Evolutionary conservation across 30 jellyfish, hydroid and myxozoan species (phyloP), one percentile per base, ranked within the genome.

Genomic region (Pseudorhiza aurosa): DNA sequence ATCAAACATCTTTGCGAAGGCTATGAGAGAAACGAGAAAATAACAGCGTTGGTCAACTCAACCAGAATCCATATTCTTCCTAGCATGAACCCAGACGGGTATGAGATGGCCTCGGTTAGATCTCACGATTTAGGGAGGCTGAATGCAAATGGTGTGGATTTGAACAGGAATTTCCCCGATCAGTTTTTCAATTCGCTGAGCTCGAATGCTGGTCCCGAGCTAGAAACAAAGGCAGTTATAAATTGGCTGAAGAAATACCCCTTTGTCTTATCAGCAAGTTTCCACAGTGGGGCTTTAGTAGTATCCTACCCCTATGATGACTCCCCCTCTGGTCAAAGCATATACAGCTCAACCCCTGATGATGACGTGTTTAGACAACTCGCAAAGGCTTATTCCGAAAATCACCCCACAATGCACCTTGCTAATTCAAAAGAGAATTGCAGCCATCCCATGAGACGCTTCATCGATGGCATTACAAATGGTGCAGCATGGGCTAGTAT

Each of bases 401-500:
- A 84, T 72, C 99, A 95, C 77, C 99, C 99, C 75, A 81, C 93
- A 31, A 95, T 95, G 97, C 99, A 95, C 72, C 69, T 87, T 19
- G 97, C 97, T 1, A 95, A 88, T 59, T 88, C 99, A 15, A 95
- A 88, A 65, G 97, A 75, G 77, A 88, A 95, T 46, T 95, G 99
- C 70, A 60, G 90, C 42, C 90, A 81, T 22, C 95, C 97, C n/a
- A 40, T 83, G 65, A 73, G 72, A 21, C 96, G 96, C 2, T 95
- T 95, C 45, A 88, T 95, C 51, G 99, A 90, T 40, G 99, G 99
- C 2, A 89, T 95, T 18, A 81, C 98, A 4, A 95, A 95, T 47
- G 99, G 99, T 2, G 99, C 99, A n/a, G 99, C 96, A 0, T 95
- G 99, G 99, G 91, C 97, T 18, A 75, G 97, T 53, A 53, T 95